A percentile compares a stretch with the other conserved stretches of the same genome.
These are phyloP conservation scores for Setophaga coronata DNA, from an alignment of 2,113 vertebrate genomes.

Conservation along the genomic window DNA sequence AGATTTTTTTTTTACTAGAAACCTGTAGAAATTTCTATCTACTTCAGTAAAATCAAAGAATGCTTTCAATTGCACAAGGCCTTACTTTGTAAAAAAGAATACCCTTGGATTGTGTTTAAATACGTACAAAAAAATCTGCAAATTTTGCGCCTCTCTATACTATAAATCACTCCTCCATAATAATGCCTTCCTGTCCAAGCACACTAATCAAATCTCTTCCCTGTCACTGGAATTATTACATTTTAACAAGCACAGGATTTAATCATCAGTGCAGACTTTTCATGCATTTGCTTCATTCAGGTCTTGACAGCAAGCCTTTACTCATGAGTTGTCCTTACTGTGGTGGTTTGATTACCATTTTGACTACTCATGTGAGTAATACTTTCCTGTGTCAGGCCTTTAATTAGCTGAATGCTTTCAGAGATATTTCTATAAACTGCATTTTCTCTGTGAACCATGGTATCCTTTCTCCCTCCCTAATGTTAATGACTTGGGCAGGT, in stretches of 20 bases:
- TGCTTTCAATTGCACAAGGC: background rate
- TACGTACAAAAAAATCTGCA: background rate
- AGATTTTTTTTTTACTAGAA: background rate
- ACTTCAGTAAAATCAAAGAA: background rate
- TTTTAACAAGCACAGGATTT: constrained; percentile 62
- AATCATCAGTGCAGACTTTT: constrained; percentile 44
- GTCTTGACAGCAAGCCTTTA: constrained; percentile 42
- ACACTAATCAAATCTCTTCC: constrained; percentile 61
- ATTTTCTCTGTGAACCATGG: constrained; percentile 39
- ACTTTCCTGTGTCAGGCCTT: constrained; percentile 21
- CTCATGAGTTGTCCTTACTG: constrained; percentile 7
- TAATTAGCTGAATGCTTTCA: constrained; percentile 52
- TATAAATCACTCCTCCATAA: constrained; percentile 52
- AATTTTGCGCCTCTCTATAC: background rate
- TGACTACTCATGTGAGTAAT: constrained; percentile 57
- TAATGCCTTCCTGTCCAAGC: constrained; percentile 46
- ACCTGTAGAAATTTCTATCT: background rate
- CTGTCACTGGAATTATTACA: constrained; percentile 62
- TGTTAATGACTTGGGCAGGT: constrained; percentile 52
- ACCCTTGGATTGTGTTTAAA: background rate
- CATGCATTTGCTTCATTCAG: background rate
- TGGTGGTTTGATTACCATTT: constrained; percentile 52
- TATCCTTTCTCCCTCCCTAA: constrained; percentile 8
- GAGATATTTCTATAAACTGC: constrained; percentile 4
- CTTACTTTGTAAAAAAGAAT: background rate